These are phyloP conservation scores for Asbolus verrucosus DNA, from an alignment of 1,140 invertebrate genomes.

Conservation along the genomic window DNA sequence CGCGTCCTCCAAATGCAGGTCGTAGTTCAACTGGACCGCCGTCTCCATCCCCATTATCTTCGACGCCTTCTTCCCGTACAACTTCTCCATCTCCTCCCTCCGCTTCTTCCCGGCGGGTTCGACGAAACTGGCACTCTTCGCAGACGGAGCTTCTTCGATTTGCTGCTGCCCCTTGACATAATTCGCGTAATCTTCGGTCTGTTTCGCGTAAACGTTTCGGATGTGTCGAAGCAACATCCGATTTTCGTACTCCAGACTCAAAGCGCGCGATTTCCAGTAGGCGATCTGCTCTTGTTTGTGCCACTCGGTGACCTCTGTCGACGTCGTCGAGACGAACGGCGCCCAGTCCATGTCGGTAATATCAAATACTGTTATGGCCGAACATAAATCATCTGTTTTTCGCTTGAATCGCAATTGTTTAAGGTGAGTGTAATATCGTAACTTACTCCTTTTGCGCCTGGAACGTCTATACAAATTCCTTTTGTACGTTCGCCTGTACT, in stretches of 20 bases:
- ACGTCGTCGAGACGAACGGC: slow-evolving; percentile 15
- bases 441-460: slow-evolving; percentile 56
- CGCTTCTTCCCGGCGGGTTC: slow-evolving; percentile 50
- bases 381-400: slow-evolving; percentile 53
- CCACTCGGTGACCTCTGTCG: slow-evolving; percentile 62
- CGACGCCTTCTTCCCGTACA: slow-evolving; percentile 74
- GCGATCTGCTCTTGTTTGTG: slow-evolving; percentile 69
- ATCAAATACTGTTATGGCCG: slow-evolving; percentile 48
- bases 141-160: background rate
- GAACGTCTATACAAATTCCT: slow-evolving; percentile 43
- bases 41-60: slow-evolving; percentile 82
- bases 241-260: slow-evolving; percentile 75
- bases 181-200: slow-evolving; percentile 50
- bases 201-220: slow-evolving; percentile 55
- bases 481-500: background rate
- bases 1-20: slow-evolving; percentile 71
- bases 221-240: slow-evolving; percentile 66
- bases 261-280: slow-evolving; percentile 76
- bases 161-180: slow-evolving; percentile 35
- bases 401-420: slow-evolving; percentile 45
- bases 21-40: slow-evolving; percentile 74
- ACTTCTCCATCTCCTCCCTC: slow-evolving; percentile 57
- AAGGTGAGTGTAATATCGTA: slow-evolving; percentile 52
- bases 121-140: background rate
- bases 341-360: slow-evolving; percentile 55